Conservation (phyloP, 2,797 vertebrate genomes). For the Rhyacichthys aspro region DNA sequence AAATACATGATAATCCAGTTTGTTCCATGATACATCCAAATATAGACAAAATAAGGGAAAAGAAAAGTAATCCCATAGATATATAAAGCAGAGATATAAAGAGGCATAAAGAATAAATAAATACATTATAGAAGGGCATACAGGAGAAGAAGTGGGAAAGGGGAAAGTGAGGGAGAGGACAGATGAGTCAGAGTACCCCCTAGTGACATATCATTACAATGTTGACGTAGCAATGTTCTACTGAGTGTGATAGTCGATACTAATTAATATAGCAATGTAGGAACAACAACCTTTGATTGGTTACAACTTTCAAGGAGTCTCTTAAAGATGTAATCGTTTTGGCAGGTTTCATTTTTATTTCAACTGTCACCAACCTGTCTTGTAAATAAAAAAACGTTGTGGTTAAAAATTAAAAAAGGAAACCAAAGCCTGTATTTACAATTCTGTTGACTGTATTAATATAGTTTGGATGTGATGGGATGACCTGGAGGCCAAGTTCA, state of each 20-base stretch:
- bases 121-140: conserved; percentile 11
- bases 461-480: too few relatives aligned
- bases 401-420: too few relatives aligned
- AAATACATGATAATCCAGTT: conserved; percentile 18
- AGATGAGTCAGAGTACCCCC: neutral
- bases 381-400: too few relatives aligned
- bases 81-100: neutral
- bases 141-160: neutral
- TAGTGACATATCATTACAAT: conserved; percentile 31
- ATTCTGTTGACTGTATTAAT: too few relatives aligned
- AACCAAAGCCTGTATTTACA: too few relatives aligned
- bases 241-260: conserved; percentile 16
- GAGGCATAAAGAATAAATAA: conserved; percentile 7
- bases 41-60: conserved; percentile 33
- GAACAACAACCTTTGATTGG: neutral
- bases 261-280: conserved; percentile 2
- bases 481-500: too few relatives aligned
- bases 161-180: too few relatives aligned
- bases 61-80: conserved; percentile 20
- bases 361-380: neutral
- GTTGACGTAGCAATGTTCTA: conserved; percentile 37
- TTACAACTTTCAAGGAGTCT: neutral
- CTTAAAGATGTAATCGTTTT: neutral
- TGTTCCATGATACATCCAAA: conserved; percentile 38
- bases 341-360: neutral